phyloP scores from a whole-genome alignment of 2,888 invertebrate genomes.

The Nephrotoma flavescens region DNA sequence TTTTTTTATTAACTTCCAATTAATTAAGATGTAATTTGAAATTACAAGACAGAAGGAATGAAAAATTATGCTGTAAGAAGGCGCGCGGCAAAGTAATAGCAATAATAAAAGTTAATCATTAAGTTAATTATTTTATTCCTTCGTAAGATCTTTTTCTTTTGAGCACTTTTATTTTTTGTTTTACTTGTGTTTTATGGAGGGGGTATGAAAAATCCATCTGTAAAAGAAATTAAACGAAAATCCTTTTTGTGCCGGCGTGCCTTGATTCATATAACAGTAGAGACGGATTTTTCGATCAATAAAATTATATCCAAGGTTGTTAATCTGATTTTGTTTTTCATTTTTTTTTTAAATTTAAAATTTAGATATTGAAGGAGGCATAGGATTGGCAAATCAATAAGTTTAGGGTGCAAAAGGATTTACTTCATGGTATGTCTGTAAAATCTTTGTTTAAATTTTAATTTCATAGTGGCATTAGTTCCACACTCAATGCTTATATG shows the following conservation, averaged over 20 bases:
- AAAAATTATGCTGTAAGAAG: not conserved
- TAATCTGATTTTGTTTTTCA: no score
- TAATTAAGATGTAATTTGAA: not conserved
- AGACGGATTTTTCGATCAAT: not conserved
- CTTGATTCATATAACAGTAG: not conserved
- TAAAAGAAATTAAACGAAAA: not conserved
- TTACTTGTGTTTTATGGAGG: not conserved
- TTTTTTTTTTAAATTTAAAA: no score
- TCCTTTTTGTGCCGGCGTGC: not conserved
- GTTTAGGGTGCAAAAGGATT: no score
- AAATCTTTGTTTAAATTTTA: no score
- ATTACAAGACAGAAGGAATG: not conserved
- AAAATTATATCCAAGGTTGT: no score
- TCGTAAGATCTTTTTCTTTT: not conserved
- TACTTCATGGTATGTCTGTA: no score
- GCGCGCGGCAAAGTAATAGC: not conserved
- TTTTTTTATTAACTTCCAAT: not conserved
- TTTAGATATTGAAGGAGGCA: no score
- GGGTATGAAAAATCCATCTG: not conserved
- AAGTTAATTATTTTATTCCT: not conserved
- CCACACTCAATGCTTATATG: no score
- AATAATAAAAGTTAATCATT: not conserved
- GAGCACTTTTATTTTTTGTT: not conserved
- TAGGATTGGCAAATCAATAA: no score
- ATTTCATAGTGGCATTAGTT: no score